Percentiles rank a stretch among this genome's conserved stretches.
These are phyloP conservation scores for Penaeus indicus DNA, from an alignment of 1,140 invertebrate species.

Conservation along the genomic window DNA sequence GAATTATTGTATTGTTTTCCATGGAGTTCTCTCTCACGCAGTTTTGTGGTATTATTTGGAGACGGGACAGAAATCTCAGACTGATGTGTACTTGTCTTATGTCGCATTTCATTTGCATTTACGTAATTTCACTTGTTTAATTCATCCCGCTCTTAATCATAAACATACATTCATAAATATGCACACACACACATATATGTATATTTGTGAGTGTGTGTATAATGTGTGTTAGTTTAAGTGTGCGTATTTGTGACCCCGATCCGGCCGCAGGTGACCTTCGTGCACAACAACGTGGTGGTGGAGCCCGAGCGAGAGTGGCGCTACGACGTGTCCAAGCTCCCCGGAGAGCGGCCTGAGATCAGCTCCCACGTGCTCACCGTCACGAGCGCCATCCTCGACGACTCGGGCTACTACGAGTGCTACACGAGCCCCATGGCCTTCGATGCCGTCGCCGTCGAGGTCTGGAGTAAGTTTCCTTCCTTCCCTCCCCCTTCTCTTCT, in stretches of 20 bases:
- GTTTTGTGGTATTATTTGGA: too few relatives aligned
- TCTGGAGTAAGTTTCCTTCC: conserved; percentile 28
- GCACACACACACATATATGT: too few relatives aligned
- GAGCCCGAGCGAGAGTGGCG: conserved; percentile 33
- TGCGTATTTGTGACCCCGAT: not conserved
- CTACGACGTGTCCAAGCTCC: conserved; percentile 17
- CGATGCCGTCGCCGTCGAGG: not conserved
- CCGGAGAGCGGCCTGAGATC: not conserved
- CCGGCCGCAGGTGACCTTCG: conserved; percentile 41
- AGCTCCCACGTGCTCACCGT: conserved; percentile 31
- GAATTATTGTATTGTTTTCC: too few relatives aligned
- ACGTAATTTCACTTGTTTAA: too few relatives aligned
- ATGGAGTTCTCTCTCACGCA: too few relatives aligned
- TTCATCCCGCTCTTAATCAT: too few relatives aligned
- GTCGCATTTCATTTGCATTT: too few relatives aligned
- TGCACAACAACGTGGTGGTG: conserved; percentile 39
- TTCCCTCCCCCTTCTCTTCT: too few relatives aligned
- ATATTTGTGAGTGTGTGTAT: too few relatives aligned
- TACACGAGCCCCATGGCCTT: conserved; percentile 17
- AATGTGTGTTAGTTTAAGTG: not conserved
- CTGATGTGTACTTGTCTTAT: too few relatives aligned
- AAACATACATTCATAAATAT: too few relatives aligned
- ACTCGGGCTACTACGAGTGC: conserved; percentile 42
- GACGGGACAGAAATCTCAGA: too few relatives aligned
- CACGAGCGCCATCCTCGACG: not conserved